A percentile compares a stretch with the other conserved stretches of the same genome.
Conservation (phyloP, 2,888 invertebrate genomes). For the Chrysodeixis includens region DNA sequence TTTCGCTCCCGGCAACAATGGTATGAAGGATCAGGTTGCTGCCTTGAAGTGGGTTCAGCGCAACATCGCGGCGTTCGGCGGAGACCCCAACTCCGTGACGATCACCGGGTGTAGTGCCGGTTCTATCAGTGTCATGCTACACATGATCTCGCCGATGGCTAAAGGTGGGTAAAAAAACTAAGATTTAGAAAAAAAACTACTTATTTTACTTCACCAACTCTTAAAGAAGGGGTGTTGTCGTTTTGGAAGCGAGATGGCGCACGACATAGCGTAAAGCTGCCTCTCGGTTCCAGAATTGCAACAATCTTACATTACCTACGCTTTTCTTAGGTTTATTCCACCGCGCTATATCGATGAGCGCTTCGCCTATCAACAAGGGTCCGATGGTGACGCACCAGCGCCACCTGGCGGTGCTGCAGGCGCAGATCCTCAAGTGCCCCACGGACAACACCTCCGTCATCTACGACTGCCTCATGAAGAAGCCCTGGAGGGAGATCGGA, state of each 20-base stretch:
- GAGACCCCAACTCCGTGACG: conserved; percentile 91
- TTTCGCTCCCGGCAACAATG: conserved; percentile 91
- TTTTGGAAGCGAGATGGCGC: too few species aligned
- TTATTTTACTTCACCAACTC: too few species aligned
- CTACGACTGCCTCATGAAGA: conserved; percentile 89
- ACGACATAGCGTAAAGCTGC: too few species aligned
- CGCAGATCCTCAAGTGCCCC: conserved; percentile 90
- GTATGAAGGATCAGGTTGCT: conserved; percentile 92
- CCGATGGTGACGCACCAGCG: conserved; percentile 88
- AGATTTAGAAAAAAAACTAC: neutral
- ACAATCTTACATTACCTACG: too few species aligned
- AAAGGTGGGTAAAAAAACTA: conserved; percentile 73
- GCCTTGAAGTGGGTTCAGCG: conserved; percentile 91
- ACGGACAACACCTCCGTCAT: conserved; percentile 87
- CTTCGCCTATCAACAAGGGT: conserved; percentile 88
- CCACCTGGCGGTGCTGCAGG: conserved; percentile 90
- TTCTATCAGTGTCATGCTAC: conserved; percentile 83
- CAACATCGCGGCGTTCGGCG: conserved; percentile 92
- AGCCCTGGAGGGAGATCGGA: conserved; percentile 83
- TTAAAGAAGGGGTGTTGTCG: too few species aligned
- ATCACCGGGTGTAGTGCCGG: conserved; percentile 90
- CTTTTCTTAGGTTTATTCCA: conserved; percentile 91
- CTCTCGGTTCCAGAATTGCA: too few species aligned
- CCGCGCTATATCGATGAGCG: conserved; percentile 92
- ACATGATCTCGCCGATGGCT: conserved; percentile 91